Base-by-base conservation (phyloP, 2,888 invertebrate species). In the Miltochrista miniata region DNA sequence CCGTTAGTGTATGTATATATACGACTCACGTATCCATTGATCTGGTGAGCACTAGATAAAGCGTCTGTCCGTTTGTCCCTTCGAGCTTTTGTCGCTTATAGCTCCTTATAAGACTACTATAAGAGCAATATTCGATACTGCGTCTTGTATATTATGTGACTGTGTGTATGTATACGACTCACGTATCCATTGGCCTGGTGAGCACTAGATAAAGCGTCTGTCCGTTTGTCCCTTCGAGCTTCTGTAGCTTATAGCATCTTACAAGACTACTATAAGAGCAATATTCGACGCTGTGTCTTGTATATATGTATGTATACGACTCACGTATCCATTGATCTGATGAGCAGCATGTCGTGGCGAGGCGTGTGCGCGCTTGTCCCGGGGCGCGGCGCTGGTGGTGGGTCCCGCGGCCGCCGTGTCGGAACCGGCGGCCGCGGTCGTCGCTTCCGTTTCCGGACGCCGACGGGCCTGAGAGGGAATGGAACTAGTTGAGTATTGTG, bases 361-460 rank as follows among this genome's bases (percentile, higher is more conserved):
- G 40, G 81, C 79, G 43, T 63, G 66, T 4, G 65, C 48, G 0
- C 79, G 18, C 5, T 24, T 24, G 18, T 24, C 18, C 18, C 18
- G n/a, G n/a, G 18, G n/a, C 7, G 15, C n/a, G n/a, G n/a, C 18
- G 11, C 7, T 9, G 8, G 31, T 31, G 7, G 24, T 3, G 8
- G 29, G 10, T 9, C 39, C 29, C 24, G 29, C 29, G 9, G 12
- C 39, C 7, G 39, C 12, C 1, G 94, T 93, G 72, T 95, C 95
- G 1, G 94, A 93, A 5, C 91, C 93, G 13, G 92, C 87, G 7
- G 93, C 92, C 43, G 94, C 92, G 36, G 93, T 93, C 59, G 92
- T 13, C 0, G 40, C 90, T 70, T 95, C 94, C 61, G 94, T 92
- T 80, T 95, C 94, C 68, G 94, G 86, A 56, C 94, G 87, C 64